phyloP scores from a whole-genome alignment of 2,888 invertebrate species.

The Drosophila austrosaltans region DNA sequence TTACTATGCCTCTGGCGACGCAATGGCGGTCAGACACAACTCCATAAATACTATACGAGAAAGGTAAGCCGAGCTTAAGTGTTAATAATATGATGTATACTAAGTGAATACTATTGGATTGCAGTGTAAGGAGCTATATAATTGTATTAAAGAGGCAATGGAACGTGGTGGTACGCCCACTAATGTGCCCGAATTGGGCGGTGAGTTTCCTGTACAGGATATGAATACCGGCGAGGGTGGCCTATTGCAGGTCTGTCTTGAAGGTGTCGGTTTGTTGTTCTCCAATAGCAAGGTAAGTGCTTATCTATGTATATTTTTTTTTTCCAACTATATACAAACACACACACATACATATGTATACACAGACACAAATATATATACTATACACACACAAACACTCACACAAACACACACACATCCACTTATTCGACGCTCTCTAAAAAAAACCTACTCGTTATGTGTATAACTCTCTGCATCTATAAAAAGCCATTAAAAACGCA shows the following conservation, averaged over 20 bases:
- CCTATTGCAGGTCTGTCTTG: constrained; percentile 98
- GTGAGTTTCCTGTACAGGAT: constrained; percentile 99
- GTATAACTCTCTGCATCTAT: constrained; percentile 60
- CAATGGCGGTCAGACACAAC: constrained; percentile 95
- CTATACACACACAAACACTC: not conserved
- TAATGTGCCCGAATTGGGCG: constrained; percentile 86
- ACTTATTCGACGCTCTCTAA: constrained; percentile 55
- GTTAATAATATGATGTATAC: not conserved
- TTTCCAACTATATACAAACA: constrained; percentile 8
- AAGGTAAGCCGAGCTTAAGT: constrained; percentile 87
- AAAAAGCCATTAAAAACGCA: constrained; percentile 42
- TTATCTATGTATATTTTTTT: constrained; percentile 11
- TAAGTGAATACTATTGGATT: not conserved
- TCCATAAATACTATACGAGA: constrained; percentile 99
- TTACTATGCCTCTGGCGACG: constrained; percentile 98
- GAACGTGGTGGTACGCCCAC: constrained; percentile 91
- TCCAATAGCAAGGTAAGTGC: constrained; percentile 98
- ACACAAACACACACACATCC: constrained; percentile 13
- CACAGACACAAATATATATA: constrained; percentile 8
- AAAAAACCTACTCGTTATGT: constrained; percentile 56
- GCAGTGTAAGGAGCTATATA: constrained; percentile 99
- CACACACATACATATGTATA: constrained; percentile 12
- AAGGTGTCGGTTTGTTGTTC: constrained; percentile 99
- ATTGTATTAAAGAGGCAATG: constrained; percentile 99
- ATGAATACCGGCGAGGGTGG: constrained; percentile 98